Evolutionary conservation across 2,113 vertebrate genomes (phyloP), one percentile per base, ranked within the genome.

Genomic region (Vulpes lagopus): DNA sequence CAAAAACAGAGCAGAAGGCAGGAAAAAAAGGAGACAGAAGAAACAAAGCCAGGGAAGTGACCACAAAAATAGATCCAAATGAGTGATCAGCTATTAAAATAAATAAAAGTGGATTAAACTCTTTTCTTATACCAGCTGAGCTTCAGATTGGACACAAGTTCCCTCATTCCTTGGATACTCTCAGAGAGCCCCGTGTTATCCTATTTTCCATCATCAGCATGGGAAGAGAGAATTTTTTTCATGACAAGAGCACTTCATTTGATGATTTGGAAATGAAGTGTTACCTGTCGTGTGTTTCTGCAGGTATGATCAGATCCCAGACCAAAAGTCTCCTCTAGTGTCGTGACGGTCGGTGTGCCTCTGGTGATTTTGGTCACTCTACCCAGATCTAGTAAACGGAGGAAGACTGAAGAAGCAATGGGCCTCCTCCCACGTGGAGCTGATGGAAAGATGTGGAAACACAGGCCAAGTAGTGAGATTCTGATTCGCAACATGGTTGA

Each of bases 61-160:
- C 16, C n/a, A 15, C 11, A 80, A 95, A 78, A 91, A 49, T 30
- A 84, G 27, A 69, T 51, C 2, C 57, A 95, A 90, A 92, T 71
- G 11, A 76, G 73, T 49, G 32, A 89, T 51, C 4, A 27, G 0
- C 17, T 62, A 89, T 74, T 27, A 81, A 79, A 95, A 82, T 89
- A 91, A 93, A 91, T 81, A 22, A 91, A 91, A 97, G 65, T 74
- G 27, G 82, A 67, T 89, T 38, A 89, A 93, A 60, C 25, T 93
- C 12, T 65, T 32, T 38, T 79, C 65, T 51, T 91, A 80, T 85
- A 83, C 25, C 8, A 60, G 35, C n/a, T 85, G 43, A 32, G 11
- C 53, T 16, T 55, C 27, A 57, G 57, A n/a, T 17, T 25, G 11
- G 57, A 49, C 8, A 51, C 49, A 35, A 25, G 2, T 23, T 64